Evolutionary conservation across 2,797 vertebrate species (phyloP), one percentile per base, ranked within the genome.

Genomic region (Macropus fuliginosus): DNA sequence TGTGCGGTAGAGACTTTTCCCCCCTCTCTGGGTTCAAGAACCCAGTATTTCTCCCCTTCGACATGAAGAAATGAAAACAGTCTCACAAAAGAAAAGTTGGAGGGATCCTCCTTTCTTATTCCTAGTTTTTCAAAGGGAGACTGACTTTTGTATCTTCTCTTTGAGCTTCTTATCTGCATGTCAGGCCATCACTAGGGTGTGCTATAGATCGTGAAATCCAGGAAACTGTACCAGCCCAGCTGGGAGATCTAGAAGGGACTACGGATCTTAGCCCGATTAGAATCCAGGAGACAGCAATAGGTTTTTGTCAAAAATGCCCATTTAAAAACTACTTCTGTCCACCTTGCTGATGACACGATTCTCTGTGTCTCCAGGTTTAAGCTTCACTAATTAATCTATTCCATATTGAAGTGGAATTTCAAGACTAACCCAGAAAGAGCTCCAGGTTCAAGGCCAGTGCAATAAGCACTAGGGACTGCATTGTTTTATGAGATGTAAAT

Each of bases 171-270:
- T 97, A 96, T 74, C 6, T 62, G 91, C 96, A 92, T 94, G 74
- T 5, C 87, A 95, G 96, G 31, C 0, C 66, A 97, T 97, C 99
- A 97, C 98, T 97, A 98, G 98, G 96, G 98, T 98, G 98, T 96
- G 98, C 97, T 97, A 89, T 96, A 98, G 98, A 97, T 98, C 98
- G 98, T 95, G 96, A 95, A 98, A 99, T 98, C 97, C 94, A 62
- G 90, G 92, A 95, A 74, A 81, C 74, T 74, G 0, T 0, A 3
- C 91, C 31, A 14, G 0, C 91, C 74, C 91, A 93, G 18, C 40
- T 46, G 11, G 0, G 54, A 89, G 94, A 95, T 52, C 57, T 56
- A 89, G 52, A 93, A 2, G 10, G 81, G 55, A 52, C 91, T 28
- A 92, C 92, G 90, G 93, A 93, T 96, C 96, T 97, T 66, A 96